Conservation (phyloP, 1,140 invertebrate genomes). For the Palaemon carinicauda region DNA sequence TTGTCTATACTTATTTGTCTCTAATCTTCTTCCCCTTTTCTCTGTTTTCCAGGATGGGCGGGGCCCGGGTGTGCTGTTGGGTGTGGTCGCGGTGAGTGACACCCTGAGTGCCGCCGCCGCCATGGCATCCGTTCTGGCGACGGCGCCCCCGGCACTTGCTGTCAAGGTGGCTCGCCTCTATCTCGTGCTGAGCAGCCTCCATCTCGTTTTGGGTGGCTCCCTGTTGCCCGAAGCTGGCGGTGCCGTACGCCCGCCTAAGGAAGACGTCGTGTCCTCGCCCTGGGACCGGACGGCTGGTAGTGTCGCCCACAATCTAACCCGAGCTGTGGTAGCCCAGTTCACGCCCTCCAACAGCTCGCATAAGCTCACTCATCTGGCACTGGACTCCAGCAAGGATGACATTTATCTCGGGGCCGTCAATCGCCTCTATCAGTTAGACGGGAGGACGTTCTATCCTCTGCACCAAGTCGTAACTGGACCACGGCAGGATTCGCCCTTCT, state of each 20-base stretch:
- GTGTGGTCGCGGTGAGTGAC: conserved; percentile 41
- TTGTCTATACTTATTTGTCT: background rate
- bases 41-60: conserved; percentile 37
- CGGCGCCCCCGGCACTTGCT: conserved; percentile 22
- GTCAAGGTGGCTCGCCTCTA: conserved; percentile 38
- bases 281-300: conserved; percentile 48
- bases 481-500: conserved; percentile 83
- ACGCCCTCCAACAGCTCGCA: conserved; percentile 56
- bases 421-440: conserved; percentile 88
- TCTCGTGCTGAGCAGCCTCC: conserved; percentile 42
- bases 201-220: conserved; percentile 35
- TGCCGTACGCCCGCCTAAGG: background rate
- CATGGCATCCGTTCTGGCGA: conserved; percentile 7
- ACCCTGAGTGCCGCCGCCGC: conserved; percentile 11
- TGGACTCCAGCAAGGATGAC: conserved; percentile 89
- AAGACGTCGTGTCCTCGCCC: background rate
- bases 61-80: background rate
- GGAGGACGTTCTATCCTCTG: conserved; percentile 78
- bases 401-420: conserved; percentile 95
- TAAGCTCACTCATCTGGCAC: conserved; percentile 79
- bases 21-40: background rate
- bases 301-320: conserved; percentile 45
- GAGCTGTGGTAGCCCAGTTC: conserved; percentile 58
- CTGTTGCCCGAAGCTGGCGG: conserved; percentile 41
- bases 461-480: conserved; percentile 81